Evolutionary conservation across 2,113 vertebrate genomes (phyloP).

Genomic region (Cryptomyrus ogoouensis): DNA sequence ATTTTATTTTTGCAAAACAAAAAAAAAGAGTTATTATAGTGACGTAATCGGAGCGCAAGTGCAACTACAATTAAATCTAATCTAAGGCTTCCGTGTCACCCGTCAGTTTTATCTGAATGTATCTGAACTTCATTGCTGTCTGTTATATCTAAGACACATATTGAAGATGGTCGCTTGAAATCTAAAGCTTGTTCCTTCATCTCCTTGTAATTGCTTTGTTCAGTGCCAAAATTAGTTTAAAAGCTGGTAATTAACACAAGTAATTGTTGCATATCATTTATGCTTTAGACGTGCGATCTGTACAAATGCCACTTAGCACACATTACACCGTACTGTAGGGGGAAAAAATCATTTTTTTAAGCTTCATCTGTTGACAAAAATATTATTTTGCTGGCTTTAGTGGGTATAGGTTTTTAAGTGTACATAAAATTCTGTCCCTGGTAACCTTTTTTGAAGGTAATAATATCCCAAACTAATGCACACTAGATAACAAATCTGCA

Average conservation of each 20-base stretch:
- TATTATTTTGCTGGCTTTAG: background rate
- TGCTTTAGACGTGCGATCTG: background rate
- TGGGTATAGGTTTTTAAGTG: background rate
- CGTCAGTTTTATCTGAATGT: background rate
- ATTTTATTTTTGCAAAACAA: background rate
- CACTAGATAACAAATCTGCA: background rate
- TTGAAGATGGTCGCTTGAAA: background rate
- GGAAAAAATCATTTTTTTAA: background rate
- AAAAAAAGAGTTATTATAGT: background rate
- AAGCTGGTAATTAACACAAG: constrained; percentile 12
- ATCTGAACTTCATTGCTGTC: background rate
- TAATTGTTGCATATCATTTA: background rate
- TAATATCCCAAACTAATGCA: background rate
- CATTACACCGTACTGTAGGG: background rate
- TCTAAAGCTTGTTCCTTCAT: background rate
- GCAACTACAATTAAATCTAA: background rate
- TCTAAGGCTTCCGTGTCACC: background rate
- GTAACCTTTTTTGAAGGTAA: background rate
- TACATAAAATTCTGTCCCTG: background rate
- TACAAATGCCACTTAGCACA: background rate
- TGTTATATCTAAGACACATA: background rate
- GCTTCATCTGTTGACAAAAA: background rate
- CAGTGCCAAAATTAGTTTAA: constrained; percentile 31
- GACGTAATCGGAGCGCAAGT: background rate
- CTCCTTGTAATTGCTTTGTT: constrained; percentile 48